Conservation (phyloP, 2,888 invertebrate genomes). For the Eumerus sabulonum region DNA sequence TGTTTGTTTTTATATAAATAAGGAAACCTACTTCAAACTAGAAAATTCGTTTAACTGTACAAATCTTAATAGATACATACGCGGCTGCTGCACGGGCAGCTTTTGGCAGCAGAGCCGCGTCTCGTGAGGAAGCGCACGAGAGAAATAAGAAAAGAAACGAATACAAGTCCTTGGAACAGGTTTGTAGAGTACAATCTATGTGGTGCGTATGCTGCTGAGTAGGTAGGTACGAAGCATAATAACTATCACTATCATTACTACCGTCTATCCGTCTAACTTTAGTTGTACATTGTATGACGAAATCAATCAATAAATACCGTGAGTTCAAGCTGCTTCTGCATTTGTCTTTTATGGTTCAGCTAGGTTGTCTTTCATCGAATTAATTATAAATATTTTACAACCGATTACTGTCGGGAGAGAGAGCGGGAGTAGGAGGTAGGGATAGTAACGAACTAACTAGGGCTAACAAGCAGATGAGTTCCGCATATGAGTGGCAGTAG, state of each 20-base stretch:
- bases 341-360: too few species aligned
- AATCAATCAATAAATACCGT: too few species aligned
- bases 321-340: too few species aligned
- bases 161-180: neutral
- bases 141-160: constrained; percentile 10
- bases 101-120: constrained; percentile 37
- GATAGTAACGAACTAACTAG: neutral
- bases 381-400: constrained; percentile 43
- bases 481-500: constrained; percentile 53
- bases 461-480: constrained; percentile 17
- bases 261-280: too few species aligned
- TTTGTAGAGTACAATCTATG: too few species aligned
- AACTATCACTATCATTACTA: too few species aligned
- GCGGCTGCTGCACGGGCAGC: constrained; percentile 7
- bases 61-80: constrained; percentile 58
- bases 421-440: neutral
- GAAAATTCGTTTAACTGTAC: constrained; percentile 54
- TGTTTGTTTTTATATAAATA: constrained; percentile 58
- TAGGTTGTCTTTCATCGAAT: too few species aligned
- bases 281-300: too few species aligned
- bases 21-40: constrained; percentile 59
- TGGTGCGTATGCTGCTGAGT: neutral
- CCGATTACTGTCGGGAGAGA: constrained; percentile 29
- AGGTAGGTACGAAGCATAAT: constrained; percentile 8
- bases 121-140: constrained; percentile 5